Conservation (phyloP, 2,113 vertebrate genomes). For the Mesitornis unicolor region DNA sequence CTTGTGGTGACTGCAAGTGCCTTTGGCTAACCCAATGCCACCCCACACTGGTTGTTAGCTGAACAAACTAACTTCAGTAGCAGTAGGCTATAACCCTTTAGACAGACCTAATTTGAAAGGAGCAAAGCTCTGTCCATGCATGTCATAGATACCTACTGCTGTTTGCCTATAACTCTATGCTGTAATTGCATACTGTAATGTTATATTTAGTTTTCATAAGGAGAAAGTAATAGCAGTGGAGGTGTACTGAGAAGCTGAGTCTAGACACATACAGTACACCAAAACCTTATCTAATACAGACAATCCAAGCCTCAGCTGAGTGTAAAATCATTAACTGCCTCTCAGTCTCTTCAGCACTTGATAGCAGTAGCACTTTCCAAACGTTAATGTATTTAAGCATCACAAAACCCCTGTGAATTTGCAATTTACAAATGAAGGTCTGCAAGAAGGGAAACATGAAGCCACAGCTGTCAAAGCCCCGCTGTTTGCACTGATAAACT, state of each 20-base stretch:
- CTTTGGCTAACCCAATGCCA: background rate
- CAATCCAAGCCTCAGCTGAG: background rate
- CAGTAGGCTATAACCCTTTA: background rate
- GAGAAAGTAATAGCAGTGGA: slow-evolving; percentile 48
- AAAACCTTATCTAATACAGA: slow-evolving; percentile 23
- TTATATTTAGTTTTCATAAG: slow-evolving; percentile 40
- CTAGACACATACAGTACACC: background rate
- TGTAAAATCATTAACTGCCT: background rate
- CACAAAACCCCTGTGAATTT: background rate
- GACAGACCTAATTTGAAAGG: background rate
- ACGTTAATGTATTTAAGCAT: background rate
- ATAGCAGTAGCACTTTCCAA: background rate
- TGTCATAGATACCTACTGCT: background rate
- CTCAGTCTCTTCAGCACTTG: background rate
- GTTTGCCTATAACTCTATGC: slow-evolving; percentile 2
- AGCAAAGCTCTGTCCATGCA: background rate
- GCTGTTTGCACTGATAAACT: background rate
- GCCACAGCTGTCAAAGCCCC: background rate
- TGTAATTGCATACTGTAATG: background rate
- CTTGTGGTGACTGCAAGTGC: background rate
- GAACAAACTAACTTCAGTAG: background rate
- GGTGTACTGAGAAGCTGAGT: slow-evolving; percentile 41
- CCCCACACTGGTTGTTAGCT: background rate
- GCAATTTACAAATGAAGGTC: background rate
- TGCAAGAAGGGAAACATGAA: background rate